A percentile compares a stretch with the other conserved stretches of the same genome.
Evolutionary conservation across 2,888 invertebrate species (phyloP).

Genomic region (Trissolcus japonicus): DNA sequence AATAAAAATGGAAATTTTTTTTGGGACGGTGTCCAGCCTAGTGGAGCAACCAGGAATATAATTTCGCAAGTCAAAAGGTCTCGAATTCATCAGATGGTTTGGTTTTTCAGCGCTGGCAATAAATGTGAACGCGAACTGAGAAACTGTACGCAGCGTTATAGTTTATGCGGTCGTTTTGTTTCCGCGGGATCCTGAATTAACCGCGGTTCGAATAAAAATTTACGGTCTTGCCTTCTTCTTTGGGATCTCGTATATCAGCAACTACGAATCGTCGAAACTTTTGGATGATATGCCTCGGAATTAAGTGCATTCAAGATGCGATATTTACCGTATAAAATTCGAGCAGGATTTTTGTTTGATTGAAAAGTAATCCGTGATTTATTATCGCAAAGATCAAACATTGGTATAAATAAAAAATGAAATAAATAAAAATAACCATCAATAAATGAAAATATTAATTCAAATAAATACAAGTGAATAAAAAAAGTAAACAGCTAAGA

Average conservation of each 20-base stretch:
- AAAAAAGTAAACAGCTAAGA: too few species aligned
- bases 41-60: too few species aligned
- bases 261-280: slow-evolving; percentile 33
- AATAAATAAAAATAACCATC: too few species aligned
- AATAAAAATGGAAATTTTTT: too few species aligned
- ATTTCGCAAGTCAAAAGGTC: too few species aligned
- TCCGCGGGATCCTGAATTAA: slow-evolving; percentile 56
- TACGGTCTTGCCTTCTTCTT: slow-evolving; percentile 48
- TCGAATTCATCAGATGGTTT: not conserved
- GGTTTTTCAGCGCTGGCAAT: slow-evolving; percentile 27
- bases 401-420: too few species aligned
- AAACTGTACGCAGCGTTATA: slow-evolving; percentile 41
- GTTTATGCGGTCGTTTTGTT: slow-evolving; percentile 47
- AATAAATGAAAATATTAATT: too few species aligned
- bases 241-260: slow-evolving; percentile 42
- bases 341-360: not conserved
- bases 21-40: too few species aligned
- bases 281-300: slow-evolving; percentile 13
- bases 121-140: slow-evolving; percentile 30
- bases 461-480: too few species aligned
- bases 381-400: not conserved
- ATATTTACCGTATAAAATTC: slow-evolving; percentile 5
- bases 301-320: slow-evolving; percentile 9
- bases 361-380: slow-evolving; percentile 8
- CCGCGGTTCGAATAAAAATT: slow-evolving; percentile 56